These are phyloP conservation scores for Chrysogorgia sp. DNA, from an alignment of 92 coral and sea anemone species.

Conservation along the genomic window DNA sequence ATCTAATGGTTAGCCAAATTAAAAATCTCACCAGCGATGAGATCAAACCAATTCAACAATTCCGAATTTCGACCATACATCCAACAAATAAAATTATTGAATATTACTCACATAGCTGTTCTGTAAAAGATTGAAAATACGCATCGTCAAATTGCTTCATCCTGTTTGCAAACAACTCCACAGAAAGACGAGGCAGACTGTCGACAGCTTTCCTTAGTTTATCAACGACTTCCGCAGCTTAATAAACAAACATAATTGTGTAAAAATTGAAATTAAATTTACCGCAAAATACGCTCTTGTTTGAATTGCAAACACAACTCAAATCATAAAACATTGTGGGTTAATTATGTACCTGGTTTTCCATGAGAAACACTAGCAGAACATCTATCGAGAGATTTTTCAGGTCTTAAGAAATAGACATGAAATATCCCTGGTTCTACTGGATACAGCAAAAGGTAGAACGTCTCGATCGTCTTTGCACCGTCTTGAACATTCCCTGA, in stretches of 20 bases:
- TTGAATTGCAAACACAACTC: too few species aligned
- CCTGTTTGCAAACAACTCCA: not conserved
- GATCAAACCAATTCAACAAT: too few species aligned
- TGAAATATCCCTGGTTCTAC: constrained; percentile 33
- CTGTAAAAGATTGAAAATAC: not conserved
- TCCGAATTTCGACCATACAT: too few species aligned
- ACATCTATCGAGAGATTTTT: constrained; percentile 4
- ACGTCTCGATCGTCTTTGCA: not conserved
- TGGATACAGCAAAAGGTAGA: constrained; percentile 27
- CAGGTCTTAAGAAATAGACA: constrained; percentile 32
- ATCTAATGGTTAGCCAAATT: too few species aligned
- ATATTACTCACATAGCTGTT: not conserved
- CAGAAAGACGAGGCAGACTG: not conserved
- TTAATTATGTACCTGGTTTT: constrained; percentile 1
- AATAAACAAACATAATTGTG: not conserved
- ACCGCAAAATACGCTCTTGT: too few species aligned
- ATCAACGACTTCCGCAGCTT: not conserved
- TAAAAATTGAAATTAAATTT: too few species aligned
- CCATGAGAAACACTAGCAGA: not conserved
- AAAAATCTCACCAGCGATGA: too few species aligned
- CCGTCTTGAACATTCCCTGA: not conserved
- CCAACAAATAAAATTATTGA: not conserved
- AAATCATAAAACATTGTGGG: too few species aligned
- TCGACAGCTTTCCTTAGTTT: not conserved
- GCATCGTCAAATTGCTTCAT: not conserved